These are phyloP conservation scores for Psylliodes chrysocephalus DNA, from an alignment of 2,888 invertebrate species.

Conservation along the genomic window DNA sequence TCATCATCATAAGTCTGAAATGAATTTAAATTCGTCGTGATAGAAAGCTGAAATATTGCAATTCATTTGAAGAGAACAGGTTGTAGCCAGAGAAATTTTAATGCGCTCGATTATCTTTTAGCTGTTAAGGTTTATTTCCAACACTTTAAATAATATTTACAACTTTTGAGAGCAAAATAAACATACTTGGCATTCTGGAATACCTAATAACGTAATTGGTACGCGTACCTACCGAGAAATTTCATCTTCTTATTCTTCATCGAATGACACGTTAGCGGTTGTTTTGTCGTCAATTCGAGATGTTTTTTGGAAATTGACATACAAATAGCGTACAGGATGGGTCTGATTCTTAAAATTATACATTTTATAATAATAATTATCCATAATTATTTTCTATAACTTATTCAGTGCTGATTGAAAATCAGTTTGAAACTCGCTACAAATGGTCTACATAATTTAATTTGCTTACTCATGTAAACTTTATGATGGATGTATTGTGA, in stretches of 20 bases:
- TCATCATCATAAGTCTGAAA: conserved; percentile 3
- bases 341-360: not conserved
- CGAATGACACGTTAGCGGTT: not conserved
- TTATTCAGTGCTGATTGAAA: too few relatives aligned
- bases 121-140: not conserved
- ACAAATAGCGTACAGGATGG: not conserved
- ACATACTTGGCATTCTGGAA: conserved; percentile 9
- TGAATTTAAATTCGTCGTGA: conserved; percentile 10
- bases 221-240: not conserved
- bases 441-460: too few relatives aligned
- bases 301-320: not conserved
- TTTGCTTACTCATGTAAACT: too few relatives aligned
- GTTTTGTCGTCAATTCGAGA: not conserved
- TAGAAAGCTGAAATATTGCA: conserved; percentile 10
- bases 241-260: not conserved
- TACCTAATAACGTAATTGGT: conserved; percentile 1
- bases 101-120: conserved; percentile 2
- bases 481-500: too few relatives aligned
- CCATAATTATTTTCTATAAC: too few relatives aligned
- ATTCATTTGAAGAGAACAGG: conserved; percentile 11
- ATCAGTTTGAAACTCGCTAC: too few relatives aligned
- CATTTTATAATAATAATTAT: too few relatives aligned
- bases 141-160: conserved; percentile 13
- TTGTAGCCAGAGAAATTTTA: conserved; percentile 11
- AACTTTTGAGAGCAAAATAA: conserved; percentile 3